Base-by-base conservation (phyloP, 2,888 invertebrate species). In the Polymixis flavicincta region DNA sequence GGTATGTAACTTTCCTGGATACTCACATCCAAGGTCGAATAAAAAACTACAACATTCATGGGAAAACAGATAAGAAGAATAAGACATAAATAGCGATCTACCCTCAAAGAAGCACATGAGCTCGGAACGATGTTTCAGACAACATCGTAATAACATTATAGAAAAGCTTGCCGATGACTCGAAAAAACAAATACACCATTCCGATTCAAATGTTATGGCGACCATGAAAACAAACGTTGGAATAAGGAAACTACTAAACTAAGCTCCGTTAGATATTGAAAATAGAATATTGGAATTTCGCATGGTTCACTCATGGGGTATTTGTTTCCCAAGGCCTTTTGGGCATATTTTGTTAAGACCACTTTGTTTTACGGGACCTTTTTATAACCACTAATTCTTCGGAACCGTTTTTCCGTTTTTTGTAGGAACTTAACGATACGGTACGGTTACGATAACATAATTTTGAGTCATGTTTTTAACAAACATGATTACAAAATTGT, bases 171-270 rank as follows among this genome's bases (percentile, higher is more conserved):
- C 55, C 28, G 45, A 28, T 19, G 2, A 11, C n/a, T 37, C 19
- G 45, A 59, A 55, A 48, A 0, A 54, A 67, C 22, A 42, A 66
- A 70, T 22, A 55, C 25, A 65, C 52, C 11, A 60, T 60, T 73
- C 55, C 50, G 37, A 65, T 61, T 66, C 54, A 65, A 79, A 73
- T 61, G n/a, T 61, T 71, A 63, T 28, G 37, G 60, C 50, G 25
- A 13, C 22, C 22, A 42, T 22, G 37, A 32, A 57, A 71, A 71
- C 55, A 67, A 66, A 74, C 68, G 50, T 37, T 32, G n/a, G 22
- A 42, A 72, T 82, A 82, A 72, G 64, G 68, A 85, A 76, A 74
- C 17, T 52, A 9, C 14, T 14, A 6, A 11, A 55, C 14, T 50
- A 69, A 61, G 19, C 50, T 69, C 14, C 17, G 14, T 54, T 17